A percentile compares a stretch with the other conserved stretches of the same genome.
Conservation (phyloP, 2,113 vertebrate genomes). For the Amazona vittata region DNA sequence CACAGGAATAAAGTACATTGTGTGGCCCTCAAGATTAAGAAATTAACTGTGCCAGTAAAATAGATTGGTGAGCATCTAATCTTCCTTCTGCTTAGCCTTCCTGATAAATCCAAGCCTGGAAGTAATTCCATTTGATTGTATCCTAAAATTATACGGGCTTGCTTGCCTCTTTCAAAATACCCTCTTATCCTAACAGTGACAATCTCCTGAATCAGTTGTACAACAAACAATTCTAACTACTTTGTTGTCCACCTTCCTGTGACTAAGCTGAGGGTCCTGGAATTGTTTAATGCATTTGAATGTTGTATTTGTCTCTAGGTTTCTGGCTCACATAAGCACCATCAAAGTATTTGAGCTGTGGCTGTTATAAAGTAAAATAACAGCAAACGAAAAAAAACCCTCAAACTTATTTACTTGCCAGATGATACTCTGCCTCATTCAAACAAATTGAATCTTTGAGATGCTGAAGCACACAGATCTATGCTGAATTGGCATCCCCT, state of each 20-base stretch:
- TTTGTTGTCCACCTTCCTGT: background rate
- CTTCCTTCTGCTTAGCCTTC: background rate
- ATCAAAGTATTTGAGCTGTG: background rate
- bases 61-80: background rate
- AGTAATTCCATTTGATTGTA: background rate
- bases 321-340: background rate
- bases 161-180: background rate
- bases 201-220: background rate
- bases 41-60: background rate
- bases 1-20: background rate
- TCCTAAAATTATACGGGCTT: constrained; percentile 4
- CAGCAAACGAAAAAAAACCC: background rate
- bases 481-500: background rate
- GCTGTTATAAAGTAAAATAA: background rate
- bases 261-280: background rate
- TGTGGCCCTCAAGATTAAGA: background rate
- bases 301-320: background rate
- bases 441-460: background rate
- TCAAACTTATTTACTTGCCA: background rate
- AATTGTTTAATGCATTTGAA: background rate
- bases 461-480: background rate
- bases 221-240: background rate
- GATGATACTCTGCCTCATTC: background rate
- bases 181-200: background rate
- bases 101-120: constrained; percentile 24